These are phyloP conservation scores for Rugalucina vietnamica DNA, from an alignment of 2,888 invertebrate species.

Conservation along the genomic window DNA sequence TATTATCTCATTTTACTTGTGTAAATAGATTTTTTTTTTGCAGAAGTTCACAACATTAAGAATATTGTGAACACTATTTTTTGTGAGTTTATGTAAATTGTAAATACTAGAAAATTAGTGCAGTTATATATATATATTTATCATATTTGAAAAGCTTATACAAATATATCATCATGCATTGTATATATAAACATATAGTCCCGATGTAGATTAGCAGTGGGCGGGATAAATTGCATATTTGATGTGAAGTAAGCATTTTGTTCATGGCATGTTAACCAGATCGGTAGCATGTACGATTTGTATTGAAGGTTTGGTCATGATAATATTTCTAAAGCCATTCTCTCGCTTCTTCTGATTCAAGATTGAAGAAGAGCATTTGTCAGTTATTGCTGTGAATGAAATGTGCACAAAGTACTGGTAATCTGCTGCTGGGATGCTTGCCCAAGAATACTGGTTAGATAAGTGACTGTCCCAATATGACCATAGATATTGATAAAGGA, in stretches of 20 bases:
- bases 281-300: background rate
- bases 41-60: background rate
- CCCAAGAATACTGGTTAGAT: no score
- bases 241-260: background rate
- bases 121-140: constrained; percentile 6
- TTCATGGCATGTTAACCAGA: background rate
- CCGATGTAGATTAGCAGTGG: background rate
- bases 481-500: no score
- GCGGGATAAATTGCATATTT: background rate
- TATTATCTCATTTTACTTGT: background rate
- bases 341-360: no score
- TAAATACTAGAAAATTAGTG: background rate
- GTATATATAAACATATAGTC: background rate
- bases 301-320: background rate
- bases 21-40: background rate
- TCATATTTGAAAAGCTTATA: background rate
- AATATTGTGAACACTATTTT: background rate
- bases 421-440: no score
- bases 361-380: background rate
- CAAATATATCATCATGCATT: background rate
- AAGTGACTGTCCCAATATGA: no score
- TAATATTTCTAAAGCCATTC: no score
- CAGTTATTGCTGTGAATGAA: background rate
- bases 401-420: no score
- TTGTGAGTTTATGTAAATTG: background rate